Evolutionary conservation across 2,113 vertebrate genomes (phyloP).

Genomic region (Meriones unguiculatus): DNA sequence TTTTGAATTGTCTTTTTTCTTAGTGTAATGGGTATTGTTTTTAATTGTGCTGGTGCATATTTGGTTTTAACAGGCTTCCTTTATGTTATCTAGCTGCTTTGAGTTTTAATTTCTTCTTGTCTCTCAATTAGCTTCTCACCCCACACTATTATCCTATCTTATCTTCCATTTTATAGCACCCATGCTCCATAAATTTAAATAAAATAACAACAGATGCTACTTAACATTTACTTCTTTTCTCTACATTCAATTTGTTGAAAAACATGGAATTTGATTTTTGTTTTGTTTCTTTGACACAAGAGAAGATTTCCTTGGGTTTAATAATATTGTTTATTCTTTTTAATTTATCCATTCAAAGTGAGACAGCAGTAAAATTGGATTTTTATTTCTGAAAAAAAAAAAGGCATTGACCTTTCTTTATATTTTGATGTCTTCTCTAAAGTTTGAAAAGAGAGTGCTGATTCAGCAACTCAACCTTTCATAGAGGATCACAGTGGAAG

Average conservation of each 20-base stretch:
- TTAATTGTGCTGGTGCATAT: not conserved
- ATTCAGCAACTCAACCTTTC: not conserved
- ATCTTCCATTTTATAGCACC: slow-evolving; percentile 46
- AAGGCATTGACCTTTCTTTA: not conserved
- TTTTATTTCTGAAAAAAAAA: slow-evolving; percentile 13
- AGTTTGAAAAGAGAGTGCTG: not conserved
- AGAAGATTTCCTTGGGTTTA: not conserved
- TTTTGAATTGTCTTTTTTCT: slow-evolving; percentile 15
- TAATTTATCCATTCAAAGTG: slow-evolving; percentile 40
- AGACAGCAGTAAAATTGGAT: slow-evolving; percentile 2
- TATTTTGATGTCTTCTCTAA: not conserved
- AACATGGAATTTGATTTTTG: slow-evolving; percentile 19
- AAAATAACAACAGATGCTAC: slow-evolving; percentile 57
- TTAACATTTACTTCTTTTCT: slow-evolving; percentile 55
- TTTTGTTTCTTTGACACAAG: slow-evolving; percentile 35
- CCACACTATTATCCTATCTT: slow-evolving; percentile 20
- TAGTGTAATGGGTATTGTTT: slow-evolving; percentile 9
- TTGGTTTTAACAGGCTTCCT: slow-evolving; percentile 46
- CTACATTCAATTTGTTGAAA: slow-evolving; percentile 11
- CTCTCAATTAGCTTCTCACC: slow-evolving; percentile 69
- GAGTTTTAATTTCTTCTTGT: slow-evolving; percentile 51
- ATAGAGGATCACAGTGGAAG: not conserved
- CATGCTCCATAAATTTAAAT: slow-evolving; percentile 60
- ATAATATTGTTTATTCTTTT: slow-evolving; percentile 16
- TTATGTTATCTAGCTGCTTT: slow-evolving; percentile 32